Evolutionary conservation across 2,888 invertebrate genomes (phyloP).

Genomic region (Choristoneura rosaceana): DNA sequence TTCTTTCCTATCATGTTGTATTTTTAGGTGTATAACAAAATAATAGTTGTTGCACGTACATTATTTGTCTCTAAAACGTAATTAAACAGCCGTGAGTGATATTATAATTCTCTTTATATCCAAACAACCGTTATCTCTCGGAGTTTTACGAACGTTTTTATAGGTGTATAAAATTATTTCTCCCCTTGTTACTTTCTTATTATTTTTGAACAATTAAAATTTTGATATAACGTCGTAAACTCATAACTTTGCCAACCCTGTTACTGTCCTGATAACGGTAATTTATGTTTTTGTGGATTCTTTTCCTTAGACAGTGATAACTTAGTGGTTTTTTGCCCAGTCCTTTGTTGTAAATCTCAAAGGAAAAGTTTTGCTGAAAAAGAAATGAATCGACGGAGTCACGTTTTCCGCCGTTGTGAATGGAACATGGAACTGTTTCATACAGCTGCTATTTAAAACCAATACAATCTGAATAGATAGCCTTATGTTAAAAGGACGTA

Average conservation of each 20-base stretch:
- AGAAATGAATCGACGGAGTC: conserved; percentile 29
- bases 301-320: conserved; percentile 41
- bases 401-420: conserved; percentile 21
- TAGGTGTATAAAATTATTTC: conserved; percentile 44
- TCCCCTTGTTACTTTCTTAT: conserved; percentile 46
- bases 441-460: conserved; percentile 2
- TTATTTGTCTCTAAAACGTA: conserved; percentile 25
- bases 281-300: conserved; percentile 39
- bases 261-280: conserved; percentile 38
- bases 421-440: conserved; percentile 14
- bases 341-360: conserved; percentile 39
- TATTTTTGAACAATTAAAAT: conserved; percentile 55
- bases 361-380: conserved; percentile 33
- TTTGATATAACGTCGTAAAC: conserved; percentile 43
- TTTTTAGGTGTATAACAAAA: neutral
- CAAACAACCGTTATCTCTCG: conserved; percentile 46
- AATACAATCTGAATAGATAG: neutral
- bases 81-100: conserved; percentile 32
- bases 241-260: conserved; percentile 41
- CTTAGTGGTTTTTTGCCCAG: conserved; percentile 32
- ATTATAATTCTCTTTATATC: conserved; percentile 47
- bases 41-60: neutral
- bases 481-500: neutral
- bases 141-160: conserved; percentile 47
- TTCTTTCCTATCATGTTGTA: neutral